Percentiles rank a stretch among this genome's conserved stretches.
These are phyloP conservation scores for Ophioninae sp. DNA, from an alignment of 2,888 invertebrate genomes.

Conservation along the genomic window DNA sequence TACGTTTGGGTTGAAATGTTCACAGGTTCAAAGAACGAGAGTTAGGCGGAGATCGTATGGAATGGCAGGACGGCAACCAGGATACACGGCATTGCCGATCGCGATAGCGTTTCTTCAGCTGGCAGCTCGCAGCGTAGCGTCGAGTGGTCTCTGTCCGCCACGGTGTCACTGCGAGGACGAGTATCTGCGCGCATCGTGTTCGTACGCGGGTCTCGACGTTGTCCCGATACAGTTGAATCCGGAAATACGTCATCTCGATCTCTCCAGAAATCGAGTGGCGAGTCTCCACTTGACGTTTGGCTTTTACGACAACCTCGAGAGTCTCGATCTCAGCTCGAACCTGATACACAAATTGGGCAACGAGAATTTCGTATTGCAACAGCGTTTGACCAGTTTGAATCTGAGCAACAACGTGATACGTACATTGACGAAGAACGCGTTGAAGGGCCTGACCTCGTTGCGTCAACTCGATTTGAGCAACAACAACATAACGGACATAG, in stretches of 20 bases:
- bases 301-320: conserved; percentile 90
- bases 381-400: conserved; percentile 88
- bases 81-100: conserved; percentile 82
- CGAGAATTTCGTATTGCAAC: conserved; percentile 91
- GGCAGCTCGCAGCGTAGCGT: conserved; percentile 75
- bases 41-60: conserved; percentile 77
- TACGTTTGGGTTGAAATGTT: conserved; percentile 3
- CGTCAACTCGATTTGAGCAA: conserved; percentile 88
- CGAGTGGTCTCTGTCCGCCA: conserved; percentile 88
- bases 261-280: conserved; percentile 92
- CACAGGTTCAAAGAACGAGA: conserved; percentile 52
- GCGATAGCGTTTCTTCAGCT: conserved; percentile 71
- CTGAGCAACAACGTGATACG: conserved; percentile 89
- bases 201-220: conserved; percentile 90
- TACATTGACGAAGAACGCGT: conserved; percentile 88
- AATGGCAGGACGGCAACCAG: conserved; percentile 82
- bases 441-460: conserved; percentile 88
- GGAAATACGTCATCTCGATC: conserved; percentile 90
- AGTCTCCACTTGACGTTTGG: conserved; percentile 89
- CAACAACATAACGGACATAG: conserved; percentile 89
- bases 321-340: conserved; percentile 92
- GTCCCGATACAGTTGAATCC: conserved; percentile 95
- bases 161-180: conserved; percentile 92
- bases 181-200: conserved; percentile 88
- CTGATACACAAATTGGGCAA: conserved; percentile 90